phyloP scores from a whole-genome alignment of 30 jellyfish, hydroid and myxozoan genomes.

The Sanderia malayensis region DNA sequence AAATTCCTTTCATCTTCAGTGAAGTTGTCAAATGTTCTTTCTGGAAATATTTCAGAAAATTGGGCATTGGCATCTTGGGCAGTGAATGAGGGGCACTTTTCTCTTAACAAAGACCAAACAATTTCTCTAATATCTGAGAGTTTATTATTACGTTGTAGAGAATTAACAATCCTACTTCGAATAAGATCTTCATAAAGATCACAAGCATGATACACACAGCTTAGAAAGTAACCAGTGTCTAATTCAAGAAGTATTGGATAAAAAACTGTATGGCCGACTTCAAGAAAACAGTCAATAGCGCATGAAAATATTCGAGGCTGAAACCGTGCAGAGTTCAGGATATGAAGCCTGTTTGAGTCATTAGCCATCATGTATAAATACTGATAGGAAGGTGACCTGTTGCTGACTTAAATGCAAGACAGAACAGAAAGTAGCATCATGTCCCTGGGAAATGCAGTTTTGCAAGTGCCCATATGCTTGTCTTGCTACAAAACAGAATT shows the following conservation, averaged over 20 bases:
- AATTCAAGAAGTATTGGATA: conserved; percentile 11
- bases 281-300: not conserved
- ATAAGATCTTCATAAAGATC: conserved; percentile 1
- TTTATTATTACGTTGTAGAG: too few relatives aligned
- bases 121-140: conserved; percentile 14
- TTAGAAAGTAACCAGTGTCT: conserved; percentile 15
- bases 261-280: conserved; percentile 1
- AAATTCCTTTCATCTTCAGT: too few relatives aligned
- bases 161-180: not conserved
- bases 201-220: conserved; percentile 4
- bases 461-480: too few relatives aligned
- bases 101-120: conserved; percentile 16
- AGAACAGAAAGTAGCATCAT: too few relatives aligned
- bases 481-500: too few relatives aligned
- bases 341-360: not conserved
- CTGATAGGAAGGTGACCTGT: too few relatives aligned
- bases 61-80: conserved; percentile 22
- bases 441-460: too few relatives aligned
- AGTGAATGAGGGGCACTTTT: conserved; percentile 19
- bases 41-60: conserved; percentile 9
- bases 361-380: not conserved
- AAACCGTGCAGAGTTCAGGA: not conserved
- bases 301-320: conserved; percentile 5
- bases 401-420: too few relatives aligned
- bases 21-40: conserved; percentile 7